A percentile compares a stretch with the other conserved stretches of the same genome.
Conservation (phyloP, 2,888 invertebrate species). For the Drosophila nr. medialis region DNA sequence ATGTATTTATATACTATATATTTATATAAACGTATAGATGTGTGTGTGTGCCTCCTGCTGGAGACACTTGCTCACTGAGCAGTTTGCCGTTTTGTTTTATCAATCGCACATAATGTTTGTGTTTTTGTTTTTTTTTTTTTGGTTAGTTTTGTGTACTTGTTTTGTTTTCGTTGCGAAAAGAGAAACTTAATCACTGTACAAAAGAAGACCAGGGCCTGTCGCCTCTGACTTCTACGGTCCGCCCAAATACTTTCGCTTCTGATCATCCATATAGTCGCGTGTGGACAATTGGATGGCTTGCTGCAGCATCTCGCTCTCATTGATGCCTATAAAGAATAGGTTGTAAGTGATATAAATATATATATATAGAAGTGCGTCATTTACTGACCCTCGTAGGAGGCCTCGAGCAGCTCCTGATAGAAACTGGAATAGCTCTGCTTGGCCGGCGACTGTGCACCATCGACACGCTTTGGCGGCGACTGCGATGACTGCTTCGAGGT, state of each 20-base stretch:
- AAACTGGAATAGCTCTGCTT: slow-evolving; percentile 79
- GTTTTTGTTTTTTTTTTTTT: slow-evolving; percentile 26
- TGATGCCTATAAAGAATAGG: slow-evolving; percentile 56
- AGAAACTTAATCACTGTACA: slow-evolving; percentile 71
- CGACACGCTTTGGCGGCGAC: slow-evolving; percentile 71
- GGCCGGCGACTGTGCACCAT: slow-evolving; percentile 38
- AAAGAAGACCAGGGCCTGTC: slow-evolving; percentile 14
- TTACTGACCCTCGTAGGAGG: slow-evolving; percentile 83
- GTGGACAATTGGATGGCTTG: slow-evolving; percentile 85
- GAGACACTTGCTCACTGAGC: slow-evolving; percentile 50
- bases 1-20: slow-evolving; percentile 13
- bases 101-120: slow-evolving; percentile 37
- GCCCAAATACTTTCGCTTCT: slow-evolving; percentile 82
- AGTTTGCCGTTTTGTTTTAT: slow-evolving; percentile 51
- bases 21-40: slow-evolving; percentile 20
- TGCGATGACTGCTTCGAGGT: slow-evolving; percentile 82
- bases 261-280: slow-evolving; percentile 84
- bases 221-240: slow-evolving; percentile 69
- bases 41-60: slow-evolving; percentile 22
- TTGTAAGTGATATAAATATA: background rate
- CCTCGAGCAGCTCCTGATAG: slow-evolving; percentile 84
- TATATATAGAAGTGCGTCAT: background rate
- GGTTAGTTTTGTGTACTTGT: slow-evolving; percentile 44
- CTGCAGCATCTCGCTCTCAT: slow-evolving; percentile 84
- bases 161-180: slow-evolving; percentile 66